Base-by-base conservation (phyloP, 2,113 vertebrate genomes). In the Ursus arctos region DNA sequence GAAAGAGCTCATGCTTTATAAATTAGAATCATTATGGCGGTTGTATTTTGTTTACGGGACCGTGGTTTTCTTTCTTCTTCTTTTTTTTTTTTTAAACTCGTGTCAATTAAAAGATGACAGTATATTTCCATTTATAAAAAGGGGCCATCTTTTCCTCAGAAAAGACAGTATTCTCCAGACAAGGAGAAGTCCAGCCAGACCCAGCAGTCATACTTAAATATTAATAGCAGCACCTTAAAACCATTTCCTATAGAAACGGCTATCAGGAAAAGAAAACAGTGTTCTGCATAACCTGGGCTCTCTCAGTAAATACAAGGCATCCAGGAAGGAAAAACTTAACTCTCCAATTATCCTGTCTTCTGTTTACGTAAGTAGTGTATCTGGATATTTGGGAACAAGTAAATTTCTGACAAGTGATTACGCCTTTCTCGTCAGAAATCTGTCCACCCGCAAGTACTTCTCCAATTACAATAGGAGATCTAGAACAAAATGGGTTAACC, bases 61-160 rank as follows among this genome's bases (percentile, higher is more conserved):
- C 74, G 51, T 31, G 79, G 77, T 55, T 86, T 92, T 81, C 22
- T 53, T 51, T 79, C 51, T 49, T 16, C 43, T 10, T 24, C 43
- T 7, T 49, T 49, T 31, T 87, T 33, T 49, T 36, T 87, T 36
- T 40, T 10, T 15, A n/a, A 82, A 92, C 24, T 84, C 21, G 24
- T 87, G 74, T 33, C 67, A 80, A 79, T 91, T 91, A 85, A 94
- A 96, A 90, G n/a, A 81, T 55, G 40, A 81, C 49, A 67, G 84
- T 47, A 59, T 14, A 40, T 47, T 97, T 79, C 61, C 43, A 49
- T 90, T 89, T 88, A 40, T 4, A 87, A 33, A 18, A 55, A 95
- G 36, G 88, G 22, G 2, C 14, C 69, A 71, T 43, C 43, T 65
- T 51, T 88, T 88, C 49, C 53, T 79, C 43, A 91, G 91, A 53